Conservation (phyloP, 1,140 invertebrate genomes). For the Temnothorax nylanderi region DNA sequence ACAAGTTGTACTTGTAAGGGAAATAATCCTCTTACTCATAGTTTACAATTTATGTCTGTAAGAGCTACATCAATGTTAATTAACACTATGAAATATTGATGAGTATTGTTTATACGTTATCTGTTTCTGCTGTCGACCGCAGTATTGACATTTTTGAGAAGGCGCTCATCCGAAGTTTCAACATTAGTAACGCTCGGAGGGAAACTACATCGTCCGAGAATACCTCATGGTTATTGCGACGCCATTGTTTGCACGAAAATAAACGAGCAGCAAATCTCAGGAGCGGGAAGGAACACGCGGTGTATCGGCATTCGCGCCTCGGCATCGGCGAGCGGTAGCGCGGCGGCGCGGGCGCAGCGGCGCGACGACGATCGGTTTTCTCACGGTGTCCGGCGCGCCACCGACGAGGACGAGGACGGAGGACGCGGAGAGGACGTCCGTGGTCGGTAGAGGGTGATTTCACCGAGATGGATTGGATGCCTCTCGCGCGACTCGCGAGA, state of each 20-base stretch:
- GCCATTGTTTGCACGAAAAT: slow-evolving; percentile 60
- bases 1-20: background rate
- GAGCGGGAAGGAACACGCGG: slow-evolving; percentile 36
- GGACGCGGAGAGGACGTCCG: slow-evolving; percentile 58
- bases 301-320: slow-evolving; percentile 20
- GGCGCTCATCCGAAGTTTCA: background rate
- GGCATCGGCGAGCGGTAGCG: slow-evolving; percentile 40
- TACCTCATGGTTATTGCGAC: slow-evolving; percentile 25
- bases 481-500: slow-evolving; percentile 60
- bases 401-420: slow-evolving; percentile 52
- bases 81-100: background rate
- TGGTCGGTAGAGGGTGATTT: slow-evolving; percentile 71
- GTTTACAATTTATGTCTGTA: background rate
- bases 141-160: background rate
- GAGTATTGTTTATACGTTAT: background rate
- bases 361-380: slow-evolving; percentile 63
- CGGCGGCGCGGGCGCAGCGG: slow-evolving; percentile 42
- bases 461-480: slow-evolving; percentile 78
- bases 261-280: slow-evolving; percentile 28
- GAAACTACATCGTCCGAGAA: background rate
- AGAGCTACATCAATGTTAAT: background rate
- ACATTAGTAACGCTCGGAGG: background rate
- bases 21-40: background rate
- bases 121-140: background rate
- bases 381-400: slow-evolving; percentile 71